A percentile compares a stretch with the other conserved stretches of the same genome.
phyloP scores from a whole-genome alignment of 2,888 invertebrate species.

The Terebella lapidaria region DNA sequence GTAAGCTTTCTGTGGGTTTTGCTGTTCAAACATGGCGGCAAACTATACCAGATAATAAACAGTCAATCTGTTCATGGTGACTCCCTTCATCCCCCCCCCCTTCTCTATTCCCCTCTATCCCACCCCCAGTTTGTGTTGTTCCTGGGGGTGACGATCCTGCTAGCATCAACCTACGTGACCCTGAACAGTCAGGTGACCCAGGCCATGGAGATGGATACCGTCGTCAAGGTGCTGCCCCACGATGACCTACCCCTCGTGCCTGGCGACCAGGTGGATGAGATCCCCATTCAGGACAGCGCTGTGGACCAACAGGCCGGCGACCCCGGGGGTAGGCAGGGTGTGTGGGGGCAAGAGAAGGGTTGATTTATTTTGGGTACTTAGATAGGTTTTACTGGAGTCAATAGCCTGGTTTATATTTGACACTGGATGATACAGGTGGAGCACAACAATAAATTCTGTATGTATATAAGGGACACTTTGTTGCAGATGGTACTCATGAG shows the following conservation, averaged over 20 bases:
- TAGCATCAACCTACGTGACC: slow-evolving; percentile 86
- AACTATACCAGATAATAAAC: not conserved
- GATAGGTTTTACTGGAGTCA: too few relatives aligned
- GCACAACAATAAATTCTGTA: too few relatives aligned
- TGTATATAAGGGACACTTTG: too few relatives aligned
- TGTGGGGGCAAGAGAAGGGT: too few relatives aligned
- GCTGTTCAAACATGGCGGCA: not conserved
- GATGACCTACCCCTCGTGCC: slow-evolving; percentile 15
- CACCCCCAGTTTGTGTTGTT: slow-evolving; percentile 71
- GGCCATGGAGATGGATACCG: not conserved
- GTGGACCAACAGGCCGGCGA: too few relatives aligned
- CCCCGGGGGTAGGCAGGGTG: too few relatives aligned
- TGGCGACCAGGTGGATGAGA: not conserved
- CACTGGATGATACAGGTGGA: too few relatives aligned
- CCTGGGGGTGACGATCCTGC: slow-evolving; percentile 79
- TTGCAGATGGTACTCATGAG: too few relatives aligned
- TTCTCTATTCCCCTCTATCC: too few relatives aligned
- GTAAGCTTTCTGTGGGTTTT: not conserved
- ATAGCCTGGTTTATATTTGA: too few relatives aligned
- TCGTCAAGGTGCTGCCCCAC: slow-evolving; percentile 14
- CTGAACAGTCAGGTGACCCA: slow-evolving; percentile 57
- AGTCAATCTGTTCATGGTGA: not conserved
- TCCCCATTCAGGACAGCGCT: not conserved
- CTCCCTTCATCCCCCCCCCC: not conserved
- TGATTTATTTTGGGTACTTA: too few relatives aligned